These are phyloP conservation scores for Myzus persicae DNA, from an alignment of 1,140 invertebrate genomes.

Conservation along the genomic window DNA sequence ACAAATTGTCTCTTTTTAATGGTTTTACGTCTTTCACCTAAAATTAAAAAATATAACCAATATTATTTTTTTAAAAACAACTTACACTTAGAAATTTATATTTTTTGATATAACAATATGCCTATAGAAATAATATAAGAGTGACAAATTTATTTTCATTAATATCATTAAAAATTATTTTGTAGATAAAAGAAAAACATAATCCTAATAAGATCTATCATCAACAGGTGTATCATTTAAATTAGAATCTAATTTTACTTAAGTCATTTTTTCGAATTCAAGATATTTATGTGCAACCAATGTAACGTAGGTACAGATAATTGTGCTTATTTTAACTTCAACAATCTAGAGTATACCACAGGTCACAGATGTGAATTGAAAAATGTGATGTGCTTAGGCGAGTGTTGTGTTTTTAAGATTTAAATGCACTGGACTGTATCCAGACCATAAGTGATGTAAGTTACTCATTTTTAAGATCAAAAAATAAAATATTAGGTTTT, in stretches of 20 bases:
- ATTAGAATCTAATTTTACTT: no score
- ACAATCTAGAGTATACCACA: no score
- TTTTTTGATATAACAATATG: neutral
- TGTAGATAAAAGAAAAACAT: neutral
- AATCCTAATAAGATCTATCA: neutral
- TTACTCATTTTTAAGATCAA: neutral
- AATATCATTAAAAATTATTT: neutral
- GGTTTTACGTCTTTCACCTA: slow-evolving; percentile 93
- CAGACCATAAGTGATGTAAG: no score
- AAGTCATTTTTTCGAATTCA: neutral
- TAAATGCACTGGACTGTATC: no score
- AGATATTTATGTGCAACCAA: neutral
- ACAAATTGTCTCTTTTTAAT: slow-evolving; percentile 93
- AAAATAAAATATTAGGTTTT: no score
- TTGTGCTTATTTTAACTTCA: no score
- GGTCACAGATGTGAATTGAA: no score
- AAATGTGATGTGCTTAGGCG: no score
- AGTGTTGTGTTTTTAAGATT: no score
- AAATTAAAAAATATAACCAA: neutral
- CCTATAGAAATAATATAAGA: neutral
- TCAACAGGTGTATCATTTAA: neutral
- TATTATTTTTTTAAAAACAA: no score
- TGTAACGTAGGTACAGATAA: no score
- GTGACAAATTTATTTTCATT: neutral
- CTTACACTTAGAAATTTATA: no score